Evolutionary conservation across 2,888 invertebrate species (phyloP).

Genomic region (Laothoe populi): DNA sequence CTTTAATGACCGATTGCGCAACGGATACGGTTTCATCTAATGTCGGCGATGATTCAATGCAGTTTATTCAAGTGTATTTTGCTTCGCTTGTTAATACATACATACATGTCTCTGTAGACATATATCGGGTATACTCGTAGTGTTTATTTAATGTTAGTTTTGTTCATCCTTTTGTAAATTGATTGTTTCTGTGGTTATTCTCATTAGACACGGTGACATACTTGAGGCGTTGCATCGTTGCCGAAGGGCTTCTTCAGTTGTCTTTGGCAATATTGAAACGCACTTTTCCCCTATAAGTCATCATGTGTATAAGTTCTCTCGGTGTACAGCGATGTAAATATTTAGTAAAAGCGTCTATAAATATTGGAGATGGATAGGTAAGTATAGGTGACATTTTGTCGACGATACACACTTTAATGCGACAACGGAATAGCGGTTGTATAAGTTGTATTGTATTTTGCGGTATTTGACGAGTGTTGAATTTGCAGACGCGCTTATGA

Average conservation of each 20-base stretch:
- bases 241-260: neutral
- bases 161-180: constrained; percentile 1
- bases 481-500: constrained; percentile 81
- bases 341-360: neutral
- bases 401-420: constrained; percentile 38
- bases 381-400: constrained; percentile 50
- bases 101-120: constrained; percentile 18
- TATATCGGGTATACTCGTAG: neutral
- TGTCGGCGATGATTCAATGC: constrained; percentile 64
- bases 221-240: neutral
- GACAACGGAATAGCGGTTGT: constrained; percentile 50
- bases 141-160: constrained; percentile 12
- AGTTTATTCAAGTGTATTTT: constrained; percentile 47
- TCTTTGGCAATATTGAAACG: neutral
- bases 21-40: constrained; percentile 60
- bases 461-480: constrained; percentile 79
- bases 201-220: constrained; percentile 15
- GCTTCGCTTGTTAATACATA: constrained; percentile 38
- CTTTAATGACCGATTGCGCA: constrained; percentile 71
- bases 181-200: neutral
- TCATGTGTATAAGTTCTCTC: neutral
- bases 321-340: neutral
- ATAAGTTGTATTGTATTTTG: constrained; percentile 65
- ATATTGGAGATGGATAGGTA: constrained; percentile 1
- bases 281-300: neutral